Base-by-base conservation (phyloP, 2,888 invertebrate species). In the Sinohyriopsis cumingii region DNA sequence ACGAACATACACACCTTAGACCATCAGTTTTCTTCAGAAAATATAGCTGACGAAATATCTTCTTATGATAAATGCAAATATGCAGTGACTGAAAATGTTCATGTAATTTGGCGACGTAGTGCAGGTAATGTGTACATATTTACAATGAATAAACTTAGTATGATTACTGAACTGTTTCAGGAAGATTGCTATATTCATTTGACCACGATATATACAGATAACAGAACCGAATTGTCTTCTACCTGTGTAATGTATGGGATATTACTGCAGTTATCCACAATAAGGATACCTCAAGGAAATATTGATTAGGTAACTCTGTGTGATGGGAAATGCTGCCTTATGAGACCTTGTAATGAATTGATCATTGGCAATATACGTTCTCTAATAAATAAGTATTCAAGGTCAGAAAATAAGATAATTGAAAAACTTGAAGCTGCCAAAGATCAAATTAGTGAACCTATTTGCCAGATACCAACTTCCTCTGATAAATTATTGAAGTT, bases 141-240 rank as follows among this genome's bases (percentile, higher is more conserved):
- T 59, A 25, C 22, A 59, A n/a, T 59, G 22, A 59, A 59, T 59
- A 24, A 59, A 22, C 22, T 59, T 18, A 59, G n/a, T n/a, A 59
- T 59, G 59, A n/a, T 24, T 33, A 61, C 61, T 61, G 61, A 45
- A 15, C 22, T 61, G 19, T 61, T 61, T 61, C 61, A 61, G 22
- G 61, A 61, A 61, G 61, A 61, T 61, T 61, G 61, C 33, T 61
- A 61, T 61, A 45, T 61, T 20, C 61, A 61, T 61, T 61, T 61
- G n/a, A n/a, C 61, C 18, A 24, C 12, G 61, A 20, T 25, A 61
- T 33, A 15, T 61, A 18, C 12, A 20, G 61, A 61, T 61, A 45
- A 45, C 33, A 45, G 25, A 18, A 24, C 61, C 33, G 61, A 61
- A 61, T 25, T 59, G 59, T 22, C 15, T 24, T 59, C 22, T 59